A percentile compares a stretch with the other conserved stretches of the same genome.
Evolutionary conservation across 2,113 vertebrate genomes (phyloP).

Genomic region (Zosterops hypoxanthus): DNA sequence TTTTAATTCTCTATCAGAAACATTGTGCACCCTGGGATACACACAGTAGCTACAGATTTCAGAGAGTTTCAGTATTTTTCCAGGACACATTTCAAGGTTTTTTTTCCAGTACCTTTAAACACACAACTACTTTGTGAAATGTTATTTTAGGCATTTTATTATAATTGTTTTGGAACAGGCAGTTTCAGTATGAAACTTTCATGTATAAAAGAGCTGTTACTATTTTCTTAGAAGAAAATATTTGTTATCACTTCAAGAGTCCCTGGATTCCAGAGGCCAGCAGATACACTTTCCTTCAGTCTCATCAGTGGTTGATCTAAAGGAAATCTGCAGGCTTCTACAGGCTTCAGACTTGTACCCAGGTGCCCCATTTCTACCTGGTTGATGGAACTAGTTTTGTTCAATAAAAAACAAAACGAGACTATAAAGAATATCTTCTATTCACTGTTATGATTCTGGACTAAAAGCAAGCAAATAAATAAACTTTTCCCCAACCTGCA

Average conservation of each 20-base stretch:
- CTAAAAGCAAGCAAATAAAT: neutral
- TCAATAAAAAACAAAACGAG: neutral
- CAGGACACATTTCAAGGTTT: neutral
- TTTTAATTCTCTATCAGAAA: neutral
- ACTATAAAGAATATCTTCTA: neutral
- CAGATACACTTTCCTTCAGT: neutral
- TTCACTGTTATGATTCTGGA: neutral
- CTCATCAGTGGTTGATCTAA: neutral
- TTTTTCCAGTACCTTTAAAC: neutral
- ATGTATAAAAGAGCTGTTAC: neutral
- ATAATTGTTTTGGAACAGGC: neutral
- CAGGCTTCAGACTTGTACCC: neutral
- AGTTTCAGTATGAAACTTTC: neutral
- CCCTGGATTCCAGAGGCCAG: neutral
- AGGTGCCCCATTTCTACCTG: neutral
- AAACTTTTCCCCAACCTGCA: neutral
- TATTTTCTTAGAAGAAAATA: neutral
- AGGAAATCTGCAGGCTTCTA: neutral
- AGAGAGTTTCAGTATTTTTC: neutral
- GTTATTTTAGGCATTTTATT: neutral
- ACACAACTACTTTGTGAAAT: neutral
- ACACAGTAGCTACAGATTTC: neutral
- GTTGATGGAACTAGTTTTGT: neutral
- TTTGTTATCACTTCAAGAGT: neutral
- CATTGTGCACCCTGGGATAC: neutral